Evolutionary conservation across 2,797 vertebrate species (phyloP).

Genomic region (Cryptoblepharus egeriae): DNA sequence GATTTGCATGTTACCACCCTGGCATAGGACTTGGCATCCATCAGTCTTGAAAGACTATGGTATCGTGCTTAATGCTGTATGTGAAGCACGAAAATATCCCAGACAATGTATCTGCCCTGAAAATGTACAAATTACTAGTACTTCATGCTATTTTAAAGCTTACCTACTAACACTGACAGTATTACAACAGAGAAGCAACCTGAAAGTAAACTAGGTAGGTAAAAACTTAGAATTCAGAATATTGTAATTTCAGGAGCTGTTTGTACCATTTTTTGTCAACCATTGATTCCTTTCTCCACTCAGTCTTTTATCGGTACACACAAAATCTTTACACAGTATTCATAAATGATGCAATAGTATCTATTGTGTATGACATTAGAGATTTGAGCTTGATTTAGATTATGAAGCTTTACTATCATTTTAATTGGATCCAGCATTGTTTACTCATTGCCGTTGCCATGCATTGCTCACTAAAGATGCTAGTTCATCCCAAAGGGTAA

Average conservation of each 20-base stretch:
- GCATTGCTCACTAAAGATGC: constrained; percentile 27
- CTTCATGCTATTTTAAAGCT: neutral
- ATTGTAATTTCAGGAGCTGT: neutral
- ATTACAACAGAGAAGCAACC: neutral
- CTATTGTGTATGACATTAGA: neutral
- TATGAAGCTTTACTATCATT: constrained; percentile 31
- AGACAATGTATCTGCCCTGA: neutral
- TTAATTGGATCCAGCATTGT: constrained; percentile 66
- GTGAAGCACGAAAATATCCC: too few relatives aligned
- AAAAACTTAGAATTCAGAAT: neutral
- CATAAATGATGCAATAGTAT: neutral
- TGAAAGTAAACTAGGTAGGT: too few relatives aligned
- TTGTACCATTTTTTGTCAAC: neutral
- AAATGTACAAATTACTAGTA: neutral
- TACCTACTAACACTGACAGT: neutral
- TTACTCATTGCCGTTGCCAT: constrained; percentile 59
- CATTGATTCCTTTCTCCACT: neutral
- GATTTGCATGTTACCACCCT: too few relatives aligned
- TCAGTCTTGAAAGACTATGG: too few relatives aligned
- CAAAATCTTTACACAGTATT: neutral
- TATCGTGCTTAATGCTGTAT: too few relatives aligned
- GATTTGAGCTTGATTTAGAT: neutral
- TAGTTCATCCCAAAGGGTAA: constrained; percentile 20
- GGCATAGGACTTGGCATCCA: too few relatives aligned
- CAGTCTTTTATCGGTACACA: neutral